Percentiles rank a stretch among this genome's conserved stretches.
These are phyloP conservation scores for Chaitophorus viminalis DNA, from an alignment of 2,888 invertebrate species.

Conservation along the genomic window DNA sequence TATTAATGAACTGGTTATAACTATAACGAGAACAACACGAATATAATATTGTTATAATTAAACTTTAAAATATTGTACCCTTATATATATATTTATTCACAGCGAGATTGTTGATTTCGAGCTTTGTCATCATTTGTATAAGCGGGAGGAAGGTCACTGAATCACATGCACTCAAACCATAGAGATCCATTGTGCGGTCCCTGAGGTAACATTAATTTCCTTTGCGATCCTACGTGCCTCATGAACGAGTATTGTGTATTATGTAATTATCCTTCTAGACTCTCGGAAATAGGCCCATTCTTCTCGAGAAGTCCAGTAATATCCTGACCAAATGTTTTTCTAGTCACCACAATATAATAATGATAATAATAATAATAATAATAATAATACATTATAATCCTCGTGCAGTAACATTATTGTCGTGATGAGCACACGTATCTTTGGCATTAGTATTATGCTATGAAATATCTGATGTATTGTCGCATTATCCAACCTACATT, in stretches of 20 bases:
- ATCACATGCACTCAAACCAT: constrained; percentile 8
- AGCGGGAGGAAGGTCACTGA: neutral
- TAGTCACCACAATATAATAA: neutral
- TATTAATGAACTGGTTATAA: neutral
- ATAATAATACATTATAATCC: neutral
- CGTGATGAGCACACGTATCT: neutral
- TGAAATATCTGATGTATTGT: neutral
- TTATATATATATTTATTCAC: too few species aligned
- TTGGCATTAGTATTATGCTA: neutral
- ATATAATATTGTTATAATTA: neutral
- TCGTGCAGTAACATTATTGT: neutral
- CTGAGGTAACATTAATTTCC: constrained; percentile 40
- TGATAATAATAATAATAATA: too few species aligned
- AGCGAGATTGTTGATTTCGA: constrained; percentile 38
- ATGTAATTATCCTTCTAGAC: constrained; percentile 20
- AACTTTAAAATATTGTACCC: neutral
- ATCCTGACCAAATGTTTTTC: neutral
- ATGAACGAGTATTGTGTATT: constrained; percentile 29
- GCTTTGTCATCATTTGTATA: constrained; percentile 14
- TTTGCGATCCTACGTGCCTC: constrained; percentile 37
- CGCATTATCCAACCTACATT: neutral
- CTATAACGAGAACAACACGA: neutral
- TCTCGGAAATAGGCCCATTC: constrained; percentile 17
- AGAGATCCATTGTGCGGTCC: constrained; percentile 32
- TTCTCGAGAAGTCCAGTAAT: neutral